Evolutionary conservation across 2,888 invertebrate species (phyloP), one percentile per base, ranked within the genome.

Genomic region (Leptura quadrifasciata): DNA sequence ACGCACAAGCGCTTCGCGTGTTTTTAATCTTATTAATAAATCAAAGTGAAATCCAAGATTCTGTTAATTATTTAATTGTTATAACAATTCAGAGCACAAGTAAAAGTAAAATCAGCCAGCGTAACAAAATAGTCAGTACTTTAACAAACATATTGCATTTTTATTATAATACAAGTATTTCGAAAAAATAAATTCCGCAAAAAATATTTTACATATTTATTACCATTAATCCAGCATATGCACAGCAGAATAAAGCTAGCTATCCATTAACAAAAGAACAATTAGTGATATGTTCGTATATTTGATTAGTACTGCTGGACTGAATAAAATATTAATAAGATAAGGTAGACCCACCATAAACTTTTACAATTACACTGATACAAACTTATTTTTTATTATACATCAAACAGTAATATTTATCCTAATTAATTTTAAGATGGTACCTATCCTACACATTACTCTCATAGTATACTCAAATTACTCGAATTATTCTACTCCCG

Each of bases 21-120:
- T 75, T 77, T 60, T 74, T 80, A 79, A 84, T 85, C 84, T 76
- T 65, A 72, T 80, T 77, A 80, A 77, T 78, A 80, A 80, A 84
- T 84, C 81, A 79, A 83, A 88, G 88, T 88, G 88, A 88, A 88
- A 88, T 87, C 87, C 83, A 82, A 84, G 83, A 87, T 84, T 86
- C 85, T 83, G 84, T 82, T 88, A 88, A 88, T 88, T 88, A 88
- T 88, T 88, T 87, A 87, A 88, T 87, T 88, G 86, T 87, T 87
- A 85, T 86, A 86, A 86, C 85, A 86, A 88, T 87, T 84, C 86
- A 86, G 87, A 88, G 85, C 87, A 85, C 86, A 86, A 88, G 88
- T 88, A 88, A 88, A 88, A 88, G 88, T 88, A 87, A 86, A 86
- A 84, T 77, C 84, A 82, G 24, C 47, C 57, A 78, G 76, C 86